Evolutionary conservation across 2,113 vertebrate species (phyloP).

Genomic region (Nanorana parkeri): DNA sequence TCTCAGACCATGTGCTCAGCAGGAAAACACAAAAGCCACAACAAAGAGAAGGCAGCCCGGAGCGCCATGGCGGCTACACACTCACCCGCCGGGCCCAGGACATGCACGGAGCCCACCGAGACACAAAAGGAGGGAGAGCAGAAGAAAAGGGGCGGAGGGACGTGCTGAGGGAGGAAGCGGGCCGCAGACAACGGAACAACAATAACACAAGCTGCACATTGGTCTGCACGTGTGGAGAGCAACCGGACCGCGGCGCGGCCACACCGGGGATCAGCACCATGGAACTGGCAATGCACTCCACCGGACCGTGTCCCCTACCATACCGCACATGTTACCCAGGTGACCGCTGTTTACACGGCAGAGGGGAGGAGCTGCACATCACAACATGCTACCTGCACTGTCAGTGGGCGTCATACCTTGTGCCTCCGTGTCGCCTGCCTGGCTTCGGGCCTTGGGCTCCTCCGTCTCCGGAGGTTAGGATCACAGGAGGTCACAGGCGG

Average conservation of each 20-base stretch:
- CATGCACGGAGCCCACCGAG: conserved; percentile 10
- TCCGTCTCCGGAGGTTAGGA: not conserved
- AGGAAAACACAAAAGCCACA: conserved; percentile 89
- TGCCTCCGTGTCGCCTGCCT: not conserved
- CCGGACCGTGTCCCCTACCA: not conserved
- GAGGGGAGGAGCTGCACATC: conserved; percentile 12
- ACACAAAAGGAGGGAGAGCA: conserved; percentile 46
- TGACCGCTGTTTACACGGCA: conserved; percentile 10
- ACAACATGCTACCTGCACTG: not conserved
- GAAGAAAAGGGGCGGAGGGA: conserved; percentile 1
- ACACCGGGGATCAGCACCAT: no score
- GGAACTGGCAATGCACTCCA: no score
- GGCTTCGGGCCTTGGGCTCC: not conserved
- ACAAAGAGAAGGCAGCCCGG: conserved; percentile 77
- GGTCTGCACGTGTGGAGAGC: conserved; percentile 30
- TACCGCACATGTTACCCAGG: not conserved
- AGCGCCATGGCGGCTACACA: not conserved
- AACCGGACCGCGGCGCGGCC: not conserved
- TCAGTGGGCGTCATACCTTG: conserved; percentile 1
- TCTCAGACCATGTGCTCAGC: conserved; percentile 85
- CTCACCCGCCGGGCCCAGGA: not conserved
- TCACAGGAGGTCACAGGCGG: conserved; percentile 6
- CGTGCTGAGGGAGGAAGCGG: conserved; percentile 14
- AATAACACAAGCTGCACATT: not conserved
- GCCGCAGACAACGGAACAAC: conserved; percentile 3